Evolutionary conservation across 2,888 invertebrate genomes (phyloP), one percentile per base, ranked within the genome.

Genomic region (Oxycera nigricornis): DNA sequence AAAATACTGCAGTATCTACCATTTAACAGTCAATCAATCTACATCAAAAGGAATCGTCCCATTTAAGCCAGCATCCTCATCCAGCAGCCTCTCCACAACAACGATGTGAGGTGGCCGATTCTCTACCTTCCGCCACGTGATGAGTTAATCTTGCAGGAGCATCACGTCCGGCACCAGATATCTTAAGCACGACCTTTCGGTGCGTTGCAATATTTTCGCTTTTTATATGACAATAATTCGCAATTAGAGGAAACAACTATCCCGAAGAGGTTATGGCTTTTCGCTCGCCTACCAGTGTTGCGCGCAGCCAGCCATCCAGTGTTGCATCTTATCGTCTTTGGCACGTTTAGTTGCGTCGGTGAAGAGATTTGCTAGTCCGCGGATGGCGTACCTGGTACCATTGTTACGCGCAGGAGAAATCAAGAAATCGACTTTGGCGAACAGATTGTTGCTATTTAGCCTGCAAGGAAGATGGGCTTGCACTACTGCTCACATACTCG

Each of bases 141-240:
- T 72, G 57, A 59, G 59, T 59, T 72, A 59, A 72, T 59, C 72
- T 72, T 24, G 11, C 14, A 59, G 9, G 24, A 31, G n/a, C 14
- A 72, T 72, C 59, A 14, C 28, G 41, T 28, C 41, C 55, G 17
- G 50, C 24, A 28, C 22, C 41, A 67, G 50, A 41, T 35, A 72
- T 52, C 24, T 41, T n/a, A 24, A 35, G 55, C 57, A 55, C 57
- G 72, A 72, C 41, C 26, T 59, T n/a, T 39, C 39, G 17, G 39
- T 59, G 39, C 41, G 72, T 39, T 14, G 35, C 57, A n/a, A 7
- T 55, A 22, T 55, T 73, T 52, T 17, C 41, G 17, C 65, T 73
- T 65, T 55, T 73, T 65, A 52, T 52, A 65, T 31, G 65, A 73
- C 73, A 73, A 73, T 73, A 73, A 73, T 61, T 73, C 26, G 73